These are phyloP conservation scores for Vanessa atalanta DNA, from an alignment of 1,140 invertebrate species.

Conservation along the genomic window DNA sequence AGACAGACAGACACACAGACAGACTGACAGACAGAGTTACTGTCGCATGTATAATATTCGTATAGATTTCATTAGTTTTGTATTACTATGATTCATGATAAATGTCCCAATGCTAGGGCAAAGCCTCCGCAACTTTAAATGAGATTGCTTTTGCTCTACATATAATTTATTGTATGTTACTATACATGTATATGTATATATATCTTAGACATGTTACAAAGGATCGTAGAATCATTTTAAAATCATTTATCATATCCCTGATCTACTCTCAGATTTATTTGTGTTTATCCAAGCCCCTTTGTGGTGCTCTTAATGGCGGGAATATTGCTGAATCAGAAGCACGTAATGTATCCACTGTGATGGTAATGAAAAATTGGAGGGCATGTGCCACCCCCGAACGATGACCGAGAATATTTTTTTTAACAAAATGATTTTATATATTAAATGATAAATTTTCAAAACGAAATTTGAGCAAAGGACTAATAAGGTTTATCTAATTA, in stretches of 20 bases:
- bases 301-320: conserved; percentile 35
- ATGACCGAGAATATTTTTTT: conserved; percentile 19
- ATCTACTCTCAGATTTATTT: conserved; percentile 38
- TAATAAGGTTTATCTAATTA: too few relatives aligned
- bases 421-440: neutral
- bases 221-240: conserved; percentile 37
- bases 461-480: too few relatives aligned
- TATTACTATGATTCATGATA: too few relatives aligned
- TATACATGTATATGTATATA: neutral
- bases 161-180: too few relatives aligned
- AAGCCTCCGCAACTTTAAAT: too few relatives aligned
- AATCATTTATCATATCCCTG: conserved; percentile 38
- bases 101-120: too few relatives aligned
- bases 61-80: too few relatives aligned
- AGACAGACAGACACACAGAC: too few relatives aligned
- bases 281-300: conserved; percentile 36
- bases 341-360: conserved; percentile 28
- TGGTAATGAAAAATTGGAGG: conserved; percentile 35
- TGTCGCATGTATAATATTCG: too few relatives aligned
- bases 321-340: conserved; percentile 36
- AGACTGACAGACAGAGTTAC: too few relatives aligned
- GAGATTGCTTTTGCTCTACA: too few relatives aligned
- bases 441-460: too few relatives aligned
- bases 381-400: conserved; percentile 20
- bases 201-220: conserved; percentile 16